A percentile compares a stretch with the other conserved stretches of the same genome.
Evolutionary conservation across 2,888 invertebrate genomes (phyloP).

Genomic region (Epistrophe eligans): DNA sequence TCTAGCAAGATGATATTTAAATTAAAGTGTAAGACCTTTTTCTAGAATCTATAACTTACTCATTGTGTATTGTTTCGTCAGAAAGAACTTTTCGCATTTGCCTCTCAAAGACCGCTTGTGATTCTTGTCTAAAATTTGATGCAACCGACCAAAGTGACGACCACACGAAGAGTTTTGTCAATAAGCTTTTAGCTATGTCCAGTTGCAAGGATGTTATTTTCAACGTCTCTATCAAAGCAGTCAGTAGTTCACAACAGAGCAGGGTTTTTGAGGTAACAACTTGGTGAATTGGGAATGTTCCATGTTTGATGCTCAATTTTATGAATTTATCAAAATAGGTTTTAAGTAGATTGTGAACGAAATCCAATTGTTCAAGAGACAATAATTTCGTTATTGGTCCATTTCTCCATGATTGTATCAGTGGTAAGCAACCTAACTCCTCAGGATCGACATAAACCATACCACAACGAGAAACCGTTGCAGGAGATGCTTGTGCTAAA

Average conservation of each 20-base stretch:
- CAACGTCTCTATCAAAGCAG: conserved; percentile 88
- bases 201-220: conserved; percentile 84
- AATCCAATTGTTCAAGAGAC: conserved; percentile 86
- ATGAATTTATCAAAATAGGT: conserved; percentile 88
- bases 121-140: conserved; percentile 91
- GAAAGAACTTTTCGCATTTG: conserved; percentile 86
- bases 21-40: neutral
- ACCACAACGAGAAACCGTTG: conserved; percentile 92
- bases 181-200: conserved; percentile 87
- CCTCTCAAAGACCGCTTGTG: conserved; percentile 89
- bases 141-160: conserved; percentile 93
- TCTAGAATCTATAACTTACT: conserved; percentile 17
- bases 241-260: conserved; percentile 90
- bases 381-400: conserved; percentile 84
- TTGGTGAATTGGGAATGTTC: conserved; percentile 90
- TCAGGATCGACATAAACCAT: conserved; percentile 96
- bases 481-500: conserved; percentile 94
- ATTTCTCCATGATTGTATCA: conserved; percentile 90
- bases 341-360: conserved; percentile 88
- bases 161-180: conserved; percentile 92
- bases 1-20: conserved; percentile 83
- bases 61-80: conserved; percentile 81
- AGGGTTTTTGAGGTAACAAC: conserved; percentile 93
- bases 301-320: conserved; percentile 87
- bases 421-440: conserved; percentile 92